Percentiles rank a stretch among this genome's conserved stretches.
phyloP scores from a whole-genome alignment of 2,797 vertebrate genomes.

The Sus cebifrons region DNA sequence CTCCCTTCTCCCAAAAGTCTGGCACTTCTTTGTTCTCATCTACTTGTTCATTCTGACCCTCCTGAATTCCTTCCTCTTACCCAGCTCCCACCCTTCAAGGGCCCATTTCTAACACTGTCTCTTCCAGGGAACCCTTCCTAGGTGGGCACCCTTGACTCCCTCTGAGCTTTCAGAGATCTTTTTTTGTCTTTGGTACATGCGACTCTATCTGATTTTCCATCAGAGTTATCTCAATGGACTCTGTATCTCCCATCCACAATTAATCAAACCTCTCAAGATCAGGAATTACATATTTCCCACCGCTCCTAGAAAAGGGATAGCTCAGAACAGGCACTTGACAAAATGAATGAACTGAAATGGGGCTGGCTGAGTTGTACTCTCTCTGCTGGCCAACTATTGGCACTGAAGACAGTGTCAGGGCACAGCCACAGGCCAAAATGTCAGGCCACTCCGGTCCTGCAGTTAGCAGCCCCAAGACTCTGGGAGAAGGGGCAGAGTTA shows the following conservation, averaged over 20 bases:
- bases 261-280: neutral
- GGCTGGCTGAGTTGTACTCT: neutral
- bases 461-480: neutral
- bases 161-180: neutral
- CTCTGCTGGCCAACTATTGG: neutral
- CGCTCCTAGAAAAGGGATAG: neutral
- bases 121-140: neutral
- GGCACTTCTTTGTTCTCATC: neutral
- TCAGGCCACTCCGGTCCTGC: neutral
- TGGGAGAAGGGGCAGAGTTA: neutral
- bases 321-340: neutral
- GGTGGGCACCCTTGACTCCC: neutral
- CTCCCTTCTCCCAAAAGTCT: neutral
- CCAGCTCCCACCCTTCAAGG: neutral
- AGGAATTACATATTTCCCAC: neutral
- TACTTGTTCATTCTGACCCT: neutral
- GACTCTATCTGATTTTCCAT: neutral
- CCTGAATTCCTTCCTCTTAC: neutral
- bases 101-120: neutral
- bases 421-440: neutral
- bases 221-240: neutral
- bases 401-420: neutral
- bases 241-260: neutral
- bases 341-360: neutral
- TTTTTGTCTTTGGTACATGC: neutral